Percentiles rank a stretch among this genome's conserved stretches.
These are phyloP conservation scores for Odiellus spinosus DNA, from an alignment of 2,888 invertebrate species.

Conservation along the genomic window DNA sequence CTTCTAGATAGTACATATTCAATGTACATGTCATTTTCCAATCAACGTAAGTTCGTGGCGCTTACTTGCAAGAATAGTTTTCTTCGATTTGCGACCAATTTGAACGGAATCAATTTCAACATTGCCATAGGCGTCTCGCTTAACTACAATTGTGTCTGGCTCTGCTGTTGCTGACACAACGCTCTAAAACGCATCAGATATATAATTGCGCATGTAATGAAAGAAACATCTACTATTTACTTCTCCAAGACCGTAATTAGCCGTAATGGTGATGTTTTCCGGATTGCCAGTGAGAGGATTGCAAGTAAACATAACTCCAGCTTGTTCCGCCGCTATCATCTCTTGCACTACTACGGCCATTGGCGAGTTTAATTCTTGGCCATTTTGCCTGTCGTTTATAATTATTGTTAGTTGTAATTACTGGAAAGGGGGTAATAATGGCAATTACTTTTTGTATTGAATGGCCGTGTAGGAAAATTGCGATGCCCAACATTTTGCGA, in stretches of 20 bases:
- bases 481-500: conserved; percentile 9
- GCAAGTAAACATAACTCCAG: conserved; percentile 63
- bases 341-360: conserved; percentile 68
- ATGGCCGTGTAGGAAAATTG: conserved; percentile 5
- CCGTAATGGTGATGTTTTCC: conserved; percentile 48
- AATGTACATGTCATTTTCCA: too few species aligned
- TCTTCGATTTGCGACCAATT: too few species aligned
- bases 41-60: too few species aligned
- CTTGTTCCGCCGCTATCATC: conserved; percentile 47
- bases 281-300: conserved; percentile 58
- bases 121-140: conserved; percentile 32
- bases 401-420: too few species aligned
- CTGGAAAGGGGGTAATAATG: too few species aligned
- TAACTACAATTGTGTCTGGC: conserved; percentile 48
- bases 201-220: not conserved
- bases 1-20: too few species aligned
- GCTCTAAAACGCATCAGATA: too few species aligned
- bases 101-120: too few species aligned
- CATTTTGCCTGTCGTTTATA: conserved; percentile 5
- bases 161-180: conserved; percentile 59
- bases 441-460: conserved; percentile 12
- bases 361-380: conserved; percentile 29
- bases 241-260: conserved; percentile 61
- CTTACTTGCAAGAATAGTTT: too few species aligned
- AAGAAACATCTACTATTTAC: not conserved